Percentiles rank a stretch among this genome's conserved stretches.
Evolutionary conservation across 2,797 vertebrate genomes (phyloP).

Genomic region (Typhlichthys subterraneus): DNA sequence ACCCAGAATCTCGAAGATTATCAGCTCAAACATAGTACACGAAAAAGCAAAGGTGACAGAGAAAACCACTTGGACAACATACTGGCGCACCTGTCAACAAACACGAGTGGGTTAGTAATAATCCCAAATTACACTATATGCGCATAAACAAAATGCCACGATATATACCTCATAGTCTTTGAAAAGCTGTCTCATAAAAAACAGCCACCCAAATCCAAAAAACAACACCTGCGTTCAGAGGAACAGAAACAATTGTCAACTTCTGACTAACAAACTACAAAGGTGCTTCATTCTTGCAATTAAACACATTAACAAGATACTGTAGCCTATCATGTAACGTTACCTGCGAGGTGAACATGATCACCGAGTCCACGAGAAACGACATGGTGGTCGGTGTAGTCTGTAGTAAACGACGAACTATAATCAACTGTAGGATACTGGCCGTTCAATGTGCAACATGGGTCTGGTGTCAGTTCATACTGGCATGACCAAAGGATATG

Average conservation of each 20-base stretch:
- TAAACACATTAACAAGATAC: not conserved
- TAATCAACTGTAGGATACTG: no score
- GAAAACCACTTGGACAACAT: slow-evolving; percentile 96
- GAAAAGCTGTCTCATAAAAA: slow-evolving; percentile 96
- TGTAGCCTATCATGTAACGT: not conserved
- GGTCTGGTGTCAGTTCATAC: slow-evolving; percentile 31
- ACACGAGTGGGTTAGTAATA: not conserved
- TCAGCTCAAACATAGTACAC: slow-evolving; percentile 99
- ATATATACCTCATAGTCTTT: slow-evolving; percentile 94
- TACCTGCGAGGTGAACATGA: slow-evolving; percentile 97
- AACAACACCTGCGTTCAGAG: slow-evolving; percentile 85
- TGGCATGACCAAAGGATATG: not conserved
- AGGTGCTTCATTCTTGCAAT: no score
- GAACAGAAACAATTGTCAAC: no score
- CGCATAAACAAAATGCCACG: not conserved
- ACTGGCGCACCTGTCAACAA: slow-evolving; percentile 88
- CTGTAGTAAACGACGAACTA: not conserved
- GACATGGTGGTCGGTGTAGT: slow-evolving; percentile 77
- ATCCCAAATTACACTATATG: not conserved
- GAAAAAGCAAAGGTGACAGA: slow-evolving; percentile 97
- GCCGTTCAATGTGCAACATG: no score
- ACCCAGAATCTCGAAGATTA: slow-evolving; percentile 98
- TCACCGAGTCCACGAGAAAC: slow-evolving; percentile 91
- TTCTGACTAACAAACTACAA: no score
- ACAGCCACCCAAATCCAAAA: slow-evolving; percentile 98